These are phyloP conservation scores for Drosophila kokeensis DNA, from an alignment of 2,888 invertebrate genomes.

Conservation along the genomic window DNA sequence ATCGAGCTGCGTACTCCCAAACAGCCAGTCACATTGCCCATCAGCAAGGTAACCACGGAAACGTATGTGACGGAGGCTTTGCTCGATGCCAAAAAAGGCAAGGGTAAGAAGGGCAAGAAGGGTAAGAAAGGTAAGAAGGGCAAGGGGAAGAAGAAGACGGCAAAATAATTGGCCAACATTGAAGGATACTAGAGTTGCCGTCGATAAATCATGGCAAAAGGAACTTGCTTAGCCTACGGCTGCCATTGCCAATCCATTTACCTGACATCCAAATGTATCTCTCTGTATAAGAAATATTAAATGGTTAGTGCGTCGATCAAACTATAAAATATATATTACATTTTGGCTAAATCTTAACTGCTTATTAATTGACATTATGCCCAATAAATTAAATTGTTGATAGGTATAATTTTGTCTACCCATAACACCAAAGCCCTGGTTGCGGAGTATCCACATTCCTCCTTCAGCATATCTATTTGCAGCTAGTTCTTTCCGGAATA, in stretches of 20 bases:
- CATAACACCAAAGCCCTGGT: too few species aligned
- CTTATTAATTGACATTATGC: background rate
- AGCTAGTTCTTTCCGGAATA: background rate
- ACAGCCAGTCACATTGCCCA: slow-evolving; percentile 87
- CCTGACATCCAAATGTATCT: background rate
- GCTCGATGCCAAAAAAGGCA: slow-evolving; percentile 58
- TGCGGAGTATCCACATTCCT: background rate
- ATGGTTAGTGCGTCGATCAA: slow-evolving; percentile 11
- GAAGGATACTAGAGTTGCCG: background rate
- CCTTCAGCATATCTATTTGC: background rate
- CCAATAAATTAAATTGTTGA: too few species aligned
- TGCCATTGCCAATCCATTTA: background rate
- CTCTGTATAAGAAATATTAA: slow-evolving; percentile 25
- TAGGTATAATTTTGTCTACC: too few species aligned
- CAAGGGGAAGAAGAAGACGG: slow-evolving; percentile 15
- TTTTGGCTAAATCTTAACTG: background rate
- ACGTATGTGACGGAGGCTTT: slow-evolving; percentile 88
- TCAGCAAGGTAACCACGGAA: slow-evolving; percentile 88
- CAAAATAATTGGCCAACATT: background rate
- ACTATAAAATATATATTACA: slow-evolving; percentile 8
- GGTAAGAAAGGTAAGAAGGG: slow-evolving; percentile 21
- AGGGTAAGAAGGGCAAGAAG: slow-evolving; percentile 29
- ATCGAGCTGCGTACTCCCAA: slow-evolving; percentile 91
- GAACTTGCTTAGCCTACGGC: background rate
- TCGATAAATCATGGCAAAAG: background rate